Conservation (phyloP, 1,140 invertebrate species). For the Hestina assimilis region DNA sequence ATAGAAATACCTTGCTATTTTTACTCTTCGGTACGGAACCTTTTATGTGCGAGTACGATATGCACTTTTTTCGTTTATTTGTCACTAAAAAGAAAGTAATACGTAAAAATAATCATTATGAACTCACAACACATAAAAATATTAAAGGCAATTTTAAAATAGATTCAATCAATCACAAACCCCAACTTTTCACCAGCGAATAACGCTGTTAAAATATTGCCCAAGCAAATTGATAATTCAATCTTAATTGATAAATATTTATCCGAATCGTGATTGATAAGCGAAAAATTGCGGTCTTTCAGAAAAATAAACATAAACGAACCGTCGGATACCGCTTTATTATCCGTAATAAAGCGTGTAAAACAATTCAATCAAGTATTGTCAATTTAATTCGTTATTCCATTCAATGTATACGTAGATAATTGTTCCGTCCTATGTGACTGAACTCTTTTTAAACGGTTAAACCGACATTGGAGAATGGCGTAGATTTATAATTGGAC, state of each 20-base stretch:
- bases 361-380: background rate
- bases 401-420: too few species aligned
- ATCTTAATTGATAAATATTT: slow-evolving; percentile 30
- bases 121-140: background rate
- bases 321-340: background rate
- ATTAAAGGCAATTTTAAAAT: background rate
- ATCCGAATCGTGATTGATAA: slow-evolving; percentile 20
- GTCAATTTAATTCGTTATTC: background rate
- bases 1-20: too few species aligned
- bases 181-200: background rate
- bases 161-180: background rate
- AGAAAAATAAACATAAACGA: slow-evolving; percentile 6
- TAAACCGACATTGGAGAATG: too few species aligned
- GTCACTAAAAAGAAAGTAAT: too few species aligned
- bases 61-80: too few species aligned
- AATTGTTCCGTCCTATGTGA: too few species aligned
- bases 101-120: background rate
- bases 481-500: too few species aligned
- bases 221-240: slow-evolving; percentile 30
- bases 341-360: background rate
- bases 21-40: too few species aligned
- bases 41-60: too few species aligned
- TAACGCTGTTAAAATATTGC: slow-evolving; percentile 13
- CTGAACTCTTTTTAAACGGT: too few species aligned
- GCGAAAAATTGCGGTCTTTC: slow-evolving; percentile 14